Evolutionary conservation across 1,140 invertebrate species (phyloP), one percentile per base, ranked within the genome.

Genomic region (Atta cephalotes): DNA sequence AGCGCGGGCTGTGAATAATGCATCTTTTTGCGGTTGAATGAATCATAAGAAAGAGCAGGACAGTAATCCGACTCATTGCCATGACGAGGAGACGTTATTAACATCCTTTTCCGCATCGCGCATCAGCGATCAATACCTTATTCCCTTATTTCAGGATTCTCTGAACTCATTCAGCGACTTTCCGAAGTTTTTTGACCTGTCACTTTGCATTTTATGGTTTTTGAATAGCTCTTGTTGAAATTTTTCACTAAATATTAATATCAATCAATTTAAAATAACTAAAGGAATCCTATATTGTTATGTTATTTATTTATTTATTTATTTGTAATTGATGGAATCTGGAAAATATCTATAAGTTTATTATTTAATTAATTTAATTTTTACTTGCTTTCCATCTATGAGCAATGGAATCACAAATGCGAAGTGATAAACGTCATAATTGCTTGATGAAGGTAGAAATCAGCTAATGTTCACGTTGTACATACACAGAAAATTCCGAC

Each of bases 1-100:
- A 89, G 85, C 87, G 88, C 60, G 85, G 90, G 90, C 90, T 91
- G 90, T 91, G 90, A 91, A 78, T 89, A 87, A 79, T 82, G 77
- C 87, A 68, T 72, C 25, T 91, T 89, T 68, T 85, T 78, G 58
- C 71, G 65, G 56, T 56, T 35, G 35, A 68, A 51, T 12, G 16
- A 56, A 68, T 68, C 35, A 53, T 39, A 31, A 25, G 62, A 2
- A 35, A 7, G 18, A 62, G 1, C 7, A 63, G 45, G 4, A 74
- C 31, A 71, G 25, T 70, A 51, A 70, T 49, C 6, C 21, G 3
- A 16, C 25, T 53, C 12, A 53, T 66, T 51, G 14, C 21, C 53
- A 31, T 18, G 39, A 65, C 31, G 70, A 9, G 78, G 56, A 28
- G 35, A 63, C 39, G 66, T 4, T 45, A 85, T 63, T 66, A 65